phyloP scores from a whole-genome alignment of 1,140 invertebrate genomes.

The Nephila pilipes region DNA sequence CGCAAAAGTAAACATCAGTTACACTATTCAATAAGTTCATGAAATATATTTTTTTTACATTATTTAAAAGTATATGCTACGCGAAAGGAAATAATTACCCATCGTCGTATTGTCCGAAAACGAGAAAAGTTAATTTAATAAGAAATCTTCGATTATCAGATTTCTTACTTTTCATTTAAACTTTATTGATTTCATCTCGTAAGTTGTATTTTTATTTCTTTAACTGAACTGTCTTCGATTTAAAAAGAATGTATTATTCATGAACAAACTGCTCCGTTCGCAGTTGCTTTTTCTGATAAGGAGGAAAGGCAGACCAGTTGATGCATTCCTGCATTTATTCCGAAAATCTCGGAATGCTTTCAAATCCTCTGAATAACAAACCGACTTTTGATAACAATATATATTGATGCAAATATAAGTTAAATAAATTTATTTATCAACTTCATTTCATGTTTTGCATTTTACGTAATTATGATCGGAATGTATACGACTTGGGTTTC shows the following conservation, averaged over 20 bases:
- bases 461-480: not conserved
- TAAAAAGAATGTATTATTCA: slow-evolving; percentile 18
- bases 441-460: not conserved
- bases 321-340: slow-evolving; percentile 1
- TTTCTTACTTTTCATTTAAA: no score
- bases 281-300: not conserved
- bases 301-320: not conserved
- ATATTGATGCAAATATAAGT: not conserved
- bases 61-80: no score
- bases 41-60: no score
- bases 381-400: not conserved
- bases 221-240: not conserved
- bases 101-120: no score
- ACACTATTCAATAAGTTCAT: no score
- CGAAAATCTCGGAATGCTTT: not conserved
- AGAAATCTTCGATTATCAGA: no score
- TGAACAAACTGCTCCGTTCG: not conserved
- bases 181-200: not conserved
- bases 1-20: no score
- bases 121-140: no score
- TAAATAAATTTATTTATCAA: slow-evolving; percentile 18
- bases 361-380: not conserved
- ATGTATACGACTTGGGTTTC: not conserved
- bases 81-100: no score
- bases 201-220: not conserved